Conservation (phyloP, 37 sponge, comb jelly and placozoan species). For the Cladorhizidae sp. region DNA sequence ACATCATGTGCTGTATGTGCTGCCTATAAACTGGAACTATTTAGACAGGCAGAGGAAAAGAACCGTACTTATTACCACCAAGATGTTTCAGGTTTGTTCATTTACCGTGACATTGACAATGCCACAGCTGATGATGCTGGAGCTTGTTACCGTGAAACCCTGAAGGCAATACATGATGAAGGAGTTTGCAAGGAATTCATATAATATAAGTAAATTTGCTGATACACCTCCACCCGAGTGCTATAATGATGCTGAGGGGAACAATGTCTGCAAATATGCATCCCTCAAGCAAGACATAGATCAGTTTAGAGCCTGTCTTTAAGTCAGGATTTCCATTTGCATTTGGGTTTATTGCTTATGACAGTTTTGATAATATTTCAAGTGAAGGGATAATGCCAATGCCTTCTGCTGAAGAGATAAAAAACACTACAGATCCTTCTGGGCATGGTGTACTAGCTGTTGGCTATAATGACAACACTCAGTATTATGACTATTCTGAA, state of each 20-base stretch:
- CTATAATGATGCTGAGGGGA: constrained; percentile 13
- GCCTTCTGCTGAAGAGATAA: not conserved
- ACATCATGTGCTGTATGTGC: constrained; percentile 16
- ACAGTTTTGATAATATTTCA: not conserved
- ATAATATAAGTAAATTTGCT: not conserved
- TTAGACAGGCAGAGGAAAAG: not conserved
- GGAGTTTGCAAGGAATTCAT: constrained; percentile 11
- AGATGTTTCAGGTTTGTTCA: constrained; percentile 19
- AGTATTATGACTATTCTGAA: too few relatives aligned
- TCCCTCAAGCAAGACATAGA: not conserved
- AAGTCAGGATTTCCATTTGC: not conserved
- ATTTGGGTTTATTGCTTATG: constrained; percentile 4
- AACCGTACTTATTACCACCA: not conserved
- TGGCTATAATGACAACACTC: too few relatives aligned
- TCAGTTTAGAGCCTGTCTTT: constrained; percentile 3
- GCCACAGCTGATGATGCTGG: not conserved
- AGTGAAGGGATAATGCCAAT: not conserved
- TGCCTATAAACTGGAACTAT: constrained; percentile 9
- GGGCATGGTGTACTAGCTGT: too few relatives aligned
- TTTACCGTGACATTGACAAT: constrained; percentile 1
- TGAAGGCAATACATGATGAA: not conserved
- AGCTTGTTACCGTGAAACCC: constrained; percentile 18
- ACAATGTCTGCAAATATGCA: constrained; percentile 12
- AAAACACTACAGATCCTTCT: too few relatives aligned
- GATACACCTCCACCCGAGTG: not conserved